Percentiles rank a stretch among this genome's conserved stretches.
Conservation (phyloP, 2,797 vertebrate species). For the Trematomus bernacchii region DNA sequence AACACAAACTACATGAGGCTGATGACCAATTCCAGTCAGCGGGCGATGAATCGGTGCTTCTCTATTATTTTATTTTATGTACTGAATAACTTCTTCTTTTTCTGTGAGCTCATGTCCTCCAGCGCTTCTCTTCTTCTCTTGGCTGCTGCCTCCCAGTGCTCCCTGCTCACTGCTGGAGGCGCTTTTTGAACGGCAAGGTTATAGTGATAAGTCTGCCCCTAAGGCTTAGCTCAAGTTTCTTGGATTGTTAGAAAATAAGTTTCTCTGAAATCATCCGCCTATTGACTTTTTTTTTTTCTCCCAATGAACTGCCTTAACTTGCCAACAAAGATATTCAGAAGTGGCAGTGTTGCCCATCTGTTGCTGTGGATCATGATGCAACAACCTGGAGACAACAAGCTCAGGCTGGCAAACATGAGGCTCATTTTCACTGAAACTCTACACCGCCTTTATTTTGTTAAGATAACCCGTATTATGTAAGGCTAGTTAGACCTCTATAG, state of each 20-base stretch:
- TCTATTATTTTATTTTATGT: constrained; percentile 2
- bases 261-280: constrained; percentile 38
- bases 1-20: too few species aligned
- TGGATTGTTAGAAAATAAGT: constrained; percentile 37
- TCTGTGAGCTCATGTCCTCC: constrained; percentile 5
- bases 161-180: constrained; percentile 35
- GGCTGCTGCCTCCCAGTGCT: constrained; percentile 23
- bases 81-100: constrained; percentile 14
- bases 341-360: neutral
- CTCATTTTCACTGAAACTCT: constrained; percentile 9
- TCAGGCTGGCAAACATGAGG: neutral
- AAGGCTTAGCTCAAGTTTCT: constrained; percentile 43
- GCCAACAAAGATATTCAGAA: constrained; percentile 13
- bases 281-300: constrained; percentile 35
- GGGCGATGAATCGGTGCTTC: too few species aligned
- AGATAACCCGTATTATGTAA: neutral
- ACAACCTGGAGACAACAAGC: constrained; percentile 19
- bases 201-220: constrained; percentile 50
- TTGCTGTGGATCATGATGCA: constrained; percentile 26
- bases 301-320: constrained; percentile 31
- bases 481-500: constrained; percentile 5
- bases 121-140: constrained; percentile 31
- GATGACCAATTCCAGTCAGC: too few species aligned
- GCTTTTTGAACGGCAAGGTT: constrained; percentile 55
- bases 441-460: neutral